Base-by-base conservation (phyloP, 2,888 invertebrate genomes). In the Eilema griseolum region DNA sequence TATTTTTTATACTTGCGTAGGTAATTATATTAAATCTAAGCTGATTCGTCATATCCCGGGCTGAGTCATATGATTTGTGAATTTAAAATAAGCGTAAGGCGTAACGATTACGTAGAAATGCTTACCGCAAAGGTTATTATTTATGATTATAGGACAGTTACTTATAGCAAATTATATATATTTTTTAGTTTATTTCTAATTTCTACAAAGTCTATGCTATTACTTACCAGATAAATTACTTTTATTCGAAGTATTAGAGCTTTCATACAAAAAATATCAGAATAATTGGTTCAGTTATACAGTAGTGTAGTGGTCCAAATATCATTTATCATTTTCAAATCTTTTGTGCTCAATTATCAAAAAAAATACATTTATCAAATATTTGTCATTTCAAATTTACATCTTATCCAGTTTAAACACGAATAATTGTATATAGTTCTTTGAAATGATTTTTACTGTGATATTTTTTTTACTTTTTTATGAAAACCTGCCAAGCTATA, bases 1-100 rank as follows among this genome's bases (percentile, higher is more conserved):
- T n/a, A n/a, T 52, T 8, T n/a, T 52, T n/a, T 52, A 3, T 41
- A 41, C 16, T n/a, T n/a, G 46, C 46, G 41, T 46, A n/a, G n/a
- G n/a, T n/a, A 46, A 16, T 41, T n/a, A 46, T n/a, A 52, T n/a
- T 52, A n/a, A 52, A 52, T n/a, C 52, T 52, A 52, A 52, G 52
- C n/a, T 52, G n/a, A 52, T 52, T 52, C n/a, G n/a, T 52, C 52
- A 52, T 52, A 52, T 52, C 52, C n/a, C 10, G 16, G 20, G 59
- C 28, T 59, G 26, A 59, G 16, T 59, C 59, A 26, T 59, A 59
- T 8, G 28, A 59, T 59, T 59, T 59, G 59, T 59, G 59, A 26
- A 20, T 28, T 59, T 23, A 16, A 24, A 59, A 59, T 28, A 16
- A 26, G 52, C 52, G 52, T n/a, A 52, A 52, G n/a, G 52, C n/a